phyloP scores from a whole-genome alignment of 2,113 vertebrate species.

The Entosphenus tridentatus region DNA sequence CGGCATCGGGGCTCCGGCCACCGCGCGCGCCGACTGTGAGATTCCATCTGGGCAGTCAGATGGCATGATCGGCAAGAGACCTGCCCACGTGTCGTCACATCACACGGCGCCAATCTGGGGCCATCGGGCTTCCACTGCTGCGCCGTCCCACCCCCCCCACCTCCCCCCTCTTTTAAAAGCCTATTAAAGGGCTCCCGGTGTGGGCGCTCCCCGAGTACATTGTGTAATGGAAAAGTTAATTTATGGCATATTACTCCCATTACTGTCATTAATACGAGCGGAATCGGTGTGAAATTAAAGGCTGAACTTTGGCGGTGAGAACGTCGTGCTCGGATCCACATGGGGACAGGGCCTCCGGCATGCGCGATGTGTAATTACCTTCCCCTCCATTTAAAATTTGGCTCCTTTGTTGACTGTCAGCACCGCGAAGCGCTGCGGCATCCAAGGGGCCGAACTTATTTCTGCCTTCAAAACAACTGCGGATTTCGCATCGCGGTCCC shows the following conservation, averaged over 20 bases:
- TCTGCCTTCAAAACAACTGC: too few relatives aligned
- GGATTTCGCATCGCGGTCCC: too few relatives aligned
- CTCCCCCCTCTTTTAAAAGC: slow-evolving; percentile 4
- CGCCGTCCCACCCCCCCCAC: background rate
- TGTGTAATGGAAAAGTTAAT: slow-evolving; percentile 7
- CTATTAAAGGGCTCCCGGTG: slow-evolving; percentile 1
- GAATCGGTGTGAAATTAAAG: slow-evolving; percentile 7
- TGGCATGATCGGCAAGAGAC: too few relatives aligned
- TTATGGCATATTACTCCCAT: slow-evolving; percentile 6
- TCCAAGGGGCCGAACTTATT: too few relatives aligned
- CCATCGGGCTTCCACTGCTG: background rate
- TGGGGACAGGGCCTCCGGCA: background rate
- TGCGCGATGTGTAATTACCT: slow-evolving; percentile 4
- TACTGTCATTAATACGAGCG: slow-evolving; percentile 6
- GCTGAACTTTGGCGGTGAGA: slow-evolving; percentile 4
- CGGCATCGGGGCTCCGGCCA: too few relatives aligned
- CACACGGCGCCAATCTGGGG: too few relatives aligned
- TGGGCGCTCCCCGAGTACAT: slow-evolving; percentile 1
- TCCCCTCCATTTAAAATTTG: slow-evolving; percentile 1
- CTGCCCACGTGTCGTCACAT: too few relatives aligned
- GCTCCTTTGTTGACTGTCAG: background rate
- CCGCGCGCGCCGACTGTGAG: too few relatives aligned
- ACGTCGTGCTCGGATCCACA: background rate
- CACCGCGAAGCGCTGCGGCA: too few relatives aligned
- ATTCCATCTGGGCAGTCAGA: too few relatives aligned